phyloP scores from a whole-genome alignment of 2,113 vertebrate genomes.

The Zonotrichia leucophrys region DNA sequence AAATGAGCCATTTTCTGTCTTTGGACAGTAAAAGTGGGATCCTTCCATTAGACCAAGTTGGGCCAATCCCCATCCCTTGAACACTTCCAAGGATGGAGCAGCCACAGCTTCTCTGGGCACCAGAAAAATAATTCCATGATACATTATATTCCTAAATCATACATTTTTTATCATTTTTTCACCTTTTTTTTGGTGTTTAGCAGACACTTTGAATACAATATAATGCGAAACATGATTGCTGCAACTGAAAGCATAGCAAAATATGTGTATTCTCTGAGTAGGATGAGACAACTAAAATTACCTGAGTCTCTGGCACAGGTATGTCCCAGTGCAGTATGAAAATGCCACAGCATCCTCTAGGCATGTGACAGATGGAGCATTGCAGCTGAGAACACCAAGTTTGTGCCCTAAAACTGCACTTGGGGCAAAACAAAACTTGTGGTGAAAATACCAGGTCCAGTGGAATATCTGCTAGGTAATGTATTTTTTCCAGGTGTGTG shows the following conservation, averaged over 20 bases:
- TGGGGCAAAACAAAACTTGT: background rate
- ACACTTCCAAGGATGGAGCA: background rate
- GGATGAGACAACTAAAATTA: background rate
- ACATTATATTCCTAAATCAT: background rate
- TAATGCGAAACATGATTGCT: background rate
- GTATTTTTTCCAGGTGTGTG: background rate
- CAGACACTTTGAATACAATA: background rate
- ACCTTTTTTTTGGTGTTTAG: background rate
- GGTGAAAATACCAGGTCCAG: background rate
- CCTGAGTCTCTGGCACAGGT: background rate
- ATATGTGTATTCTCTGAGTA: background rate
- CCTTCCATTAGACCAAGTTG: background rate
- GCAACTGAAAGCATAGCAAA: background rate
- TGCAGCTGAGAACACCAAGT: background rate
- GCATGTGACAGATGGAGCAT: background rate
- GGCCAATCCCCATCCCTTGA: background rate
- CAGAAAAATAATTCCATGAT: background rate
- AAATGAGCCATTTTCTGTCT: background rate
- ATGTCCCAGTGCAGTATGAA: background rate
- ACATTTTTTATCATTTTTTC: background rate
- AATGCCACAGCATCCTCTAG: background rate
- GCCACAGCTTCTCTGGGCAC: background rate
- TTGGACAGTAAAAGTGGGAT: background rate
- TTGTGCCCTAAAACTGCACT: background rate
- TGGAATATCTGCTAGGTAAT: background rate